Evolutionary conservation across 1,140 invertebrate genomes (phyloP).

Genomic region (Steinernema feltiae): DNA sequence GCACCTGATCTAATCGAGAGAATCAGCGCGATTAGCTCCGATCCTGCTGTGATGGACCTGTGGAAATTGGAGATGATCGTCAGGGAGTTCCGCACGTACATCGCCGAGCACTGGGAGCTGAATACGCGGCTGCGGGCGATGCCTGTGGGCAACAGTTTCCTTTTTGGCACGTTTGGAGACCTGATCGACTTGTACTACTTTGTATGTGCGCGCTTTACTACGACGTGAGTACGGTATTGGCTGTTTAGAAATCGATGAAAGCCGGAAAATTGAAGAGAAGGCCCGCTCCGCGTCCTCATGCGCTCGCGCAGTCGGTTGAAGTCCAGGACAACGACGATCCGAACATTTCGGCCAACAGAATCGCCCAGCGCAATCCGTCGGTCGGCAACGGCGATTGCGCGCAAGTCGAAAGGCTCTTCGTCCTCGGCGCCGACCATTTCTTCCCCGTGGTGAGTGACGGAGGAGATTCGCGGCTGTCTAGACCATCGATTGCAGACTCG

Average conservation of each 20-base stretch:
- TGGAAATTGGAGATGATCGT: constrained; percentile 2
- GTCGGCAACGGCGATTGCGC: not conserved
- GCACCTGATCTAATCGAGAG: not conserved
- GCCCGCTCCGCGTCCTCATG: not conserved
- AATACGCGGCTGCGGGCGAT: not conserved
- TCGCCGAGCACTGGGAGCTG: not conserved
- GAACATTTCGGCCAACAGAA: not conserved
- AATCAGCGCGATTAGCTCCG: not conserved
- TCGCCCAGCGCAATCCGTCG: not conserved
- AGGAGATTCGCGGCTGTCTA: not conserved
- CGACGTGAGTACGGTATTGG: not conserved
- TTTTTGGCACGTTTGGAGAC: not conserved
- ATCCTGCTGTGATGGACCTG: not conserved
- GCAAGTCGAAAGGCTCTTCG: not conserved
- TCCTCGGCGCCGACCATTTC: not conserved
- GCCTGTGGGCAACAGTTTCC: not conserved
- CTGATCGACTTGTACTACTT: not conserved
- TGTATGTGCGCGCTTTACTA: not conserved
- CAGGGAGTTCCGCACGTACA: not conserved
- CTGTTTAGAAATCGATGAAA: not conserved
- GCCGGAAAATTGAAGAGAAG: not conserved
- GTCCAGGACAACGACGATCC: not conserved
- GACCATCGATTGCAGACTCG: not conserved
- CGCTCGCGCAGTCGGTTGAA: not conserved
- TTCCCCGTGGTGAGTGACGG: not conserved